These are phyloP conservation scores for Tretioscincus oriximinensis DNA, from an alignment of 2,113 vertebrate species.

Conservation along the genomic window DNA sequence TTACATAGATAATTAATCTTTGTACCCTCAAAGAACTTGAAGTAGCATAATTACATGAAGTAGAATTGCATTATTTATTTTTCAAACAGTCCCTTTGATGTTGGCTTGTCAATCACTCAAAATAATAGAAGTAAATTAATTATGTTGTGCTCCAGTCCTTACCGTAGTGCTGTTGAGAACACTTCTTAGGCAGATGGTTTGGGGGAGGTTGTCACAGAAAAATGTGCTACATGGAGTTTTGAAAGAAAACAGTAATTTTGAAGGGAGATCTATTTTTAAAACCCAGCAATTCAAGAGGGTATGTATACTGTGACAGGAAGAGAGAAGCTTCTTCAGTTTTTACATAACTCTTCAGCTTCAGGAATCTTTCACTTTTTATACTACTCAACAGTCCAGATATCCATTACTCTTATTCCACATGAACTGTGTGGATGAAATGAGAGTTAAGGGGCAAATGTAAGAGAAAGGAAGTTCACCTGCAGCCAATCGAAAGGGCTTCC, in stretches of 20 bases:
- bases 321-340: background rate
- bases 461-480: too few species aligned
- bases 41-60: background rate
- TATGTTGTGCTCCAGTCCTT: constrained; percentile 6
- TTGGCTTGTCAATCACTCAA: constrained; percentile 3
- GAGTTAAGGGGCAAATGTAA: background rate
- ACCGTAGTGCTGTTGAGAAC: background rate
- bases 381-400: background rate
- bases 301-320: background rate
- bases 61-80: constrained; percentile 6
- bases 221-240: background rate
- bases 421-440: background rate
- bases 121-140: constrained; percentile 6
- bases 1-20: background rate
- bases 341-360: background rate
- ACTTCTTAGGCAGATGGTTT: constrained; percentile 12
- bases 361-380: background rate
- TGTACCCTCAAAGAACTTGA: background rate
- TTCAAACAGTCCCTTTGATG: background rate
- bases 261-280: background rate
- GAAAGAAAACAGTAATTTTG: background rate
- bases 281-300: background rate
- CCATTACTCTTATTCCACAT: too few species aligned
- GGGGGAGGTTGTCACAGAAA: constrained; percentile 11
- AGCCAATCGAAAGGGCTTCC: too few species aligned